Base-by-base conservation (phyloP, 2,113 vertebrate species). In the Candoia aspera region DNA sequence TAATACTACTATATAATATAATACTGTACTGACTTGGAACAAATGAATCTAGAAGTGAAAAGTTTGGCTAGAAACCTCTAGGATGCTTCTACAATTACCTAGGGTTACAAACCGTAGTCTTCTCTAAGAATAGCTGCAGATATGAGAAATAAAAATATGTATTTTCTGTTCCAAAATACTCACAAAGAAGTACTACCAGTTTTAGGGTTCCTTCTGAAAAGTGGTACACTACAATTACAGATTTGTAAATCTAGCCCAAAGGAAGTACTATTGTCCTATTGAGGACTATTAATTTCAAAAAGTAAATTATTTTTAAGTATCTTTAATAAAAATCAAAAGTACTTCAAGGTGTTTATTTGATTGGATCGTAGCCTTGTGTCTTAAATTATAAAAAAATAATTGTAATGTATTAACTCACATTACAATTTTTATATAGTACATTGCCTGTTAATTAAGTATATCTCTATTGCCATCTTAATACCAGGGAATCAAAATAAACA, bases 161-260 rank as follows among this genome's bases (percentile, higher is more conserved):
- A 54, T 42, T 89, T 92, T 37, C 84, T 57, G 37, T 57, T 64
- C 8, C 21, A 93, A 94, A 93, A 60, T 79, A 23, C 1, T 87
- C 29, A 84, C 5, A 49, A 0, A 46, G 5, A 88, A 87, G 33
- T 62, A 91, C 0, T 93, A 33, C 86, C 23, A 92, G 26, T 60
- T 88, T 79, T 49, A 95, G 2, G n/a, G 8, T 23, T 60, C 19
- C 13, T 93, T 93, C 17, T 54, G 73, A 90, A 90, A 95, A 90
- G 4, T 15, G 53, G 1, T 19, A 0, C 15, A 64, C 64, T 37
- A 79, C 54, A 88, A 90, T n/a, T 59, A 57, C 86, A 85, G 33
- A 0, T 19, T 87, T 91, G 11, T 62, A 86, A 86, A 91, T n/a
- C n/a, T 55, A 58, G 12, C 6, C 2, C 19, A 83, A 84, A 3